Percentiles rank a stretch among this genome's conserved stretches.
phyloP scores from a whole-genome alignment of 2,888 invertebrate species.

The Phalangium opilio region DNA sequence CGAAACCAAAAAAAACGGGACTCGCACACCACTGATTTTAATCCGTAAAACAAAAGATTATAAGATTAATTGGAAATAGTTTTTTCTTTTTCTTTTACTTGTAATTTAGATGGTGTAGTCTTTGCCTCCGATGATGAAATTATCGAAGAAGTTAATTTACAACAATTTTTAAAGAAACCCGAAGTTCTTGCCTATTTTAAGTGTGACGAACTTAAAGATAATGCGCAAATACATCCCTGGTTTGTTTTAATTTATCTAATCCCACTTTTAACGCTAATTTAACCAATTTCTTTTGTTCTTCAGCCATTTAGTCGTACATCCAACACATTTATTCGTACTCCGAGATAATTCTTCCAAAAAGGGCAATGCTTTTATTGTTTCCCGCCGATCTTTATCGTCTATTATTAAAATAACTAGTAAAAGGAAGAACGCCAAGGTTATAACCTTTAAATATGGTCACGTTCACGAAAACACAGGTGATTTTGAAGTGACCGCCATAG shows the following conservation, averaged over 20 bases:
- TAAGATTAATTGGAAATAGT: conserved; percentile 5
- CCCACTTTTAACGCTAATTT: background rate
- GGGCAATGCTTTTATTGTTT: conserved; percentile 69
- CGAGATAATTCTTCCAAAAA: conserved; percentile 52
- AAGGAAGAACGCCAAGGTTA: conserved; percentile 83
- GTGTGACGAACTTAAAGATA: conserved; percentile 81
- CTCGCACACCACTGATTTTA: too few relatives aligned
- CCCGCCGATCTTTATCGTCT: conserved; percentile 69
- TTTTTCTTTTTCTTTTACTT: background rate
- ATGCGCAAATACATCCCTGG: conserved; percentile 69
- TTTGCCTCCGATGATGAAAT: conserved; percentile 35
- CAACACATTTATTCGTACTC: conserved; percentile 68
- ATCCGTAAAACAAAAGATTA: conserved; percentile 18
- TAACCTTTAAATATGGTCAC: conserved; percentile 85
- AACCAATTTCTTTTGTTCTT: conserved; percentile 17
- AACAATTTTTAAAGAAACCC: conserved; percentile 62
- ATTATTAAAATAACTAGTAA: conserved; percentile 96
- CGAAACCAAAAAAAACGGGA: too few relatives aligned
- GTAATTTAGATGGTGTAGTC: conserved; percentile 17
- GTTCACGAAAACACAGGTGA: conserved; percentile 11
- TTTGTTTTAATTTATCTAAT: conserved; percentile 21
- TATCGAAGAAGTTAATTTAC: conserved; percentile 48
- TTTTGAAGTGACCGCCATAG: conserved; percentile 16
- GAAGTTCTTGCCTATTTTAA: conserved; percentile 72
- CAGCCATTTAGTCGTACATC: conserved; percentile 71